phyloP scores from a whole-genome alignment of 2,113 vertebrate species.

The Nothobranchius furzeri region DNA sequence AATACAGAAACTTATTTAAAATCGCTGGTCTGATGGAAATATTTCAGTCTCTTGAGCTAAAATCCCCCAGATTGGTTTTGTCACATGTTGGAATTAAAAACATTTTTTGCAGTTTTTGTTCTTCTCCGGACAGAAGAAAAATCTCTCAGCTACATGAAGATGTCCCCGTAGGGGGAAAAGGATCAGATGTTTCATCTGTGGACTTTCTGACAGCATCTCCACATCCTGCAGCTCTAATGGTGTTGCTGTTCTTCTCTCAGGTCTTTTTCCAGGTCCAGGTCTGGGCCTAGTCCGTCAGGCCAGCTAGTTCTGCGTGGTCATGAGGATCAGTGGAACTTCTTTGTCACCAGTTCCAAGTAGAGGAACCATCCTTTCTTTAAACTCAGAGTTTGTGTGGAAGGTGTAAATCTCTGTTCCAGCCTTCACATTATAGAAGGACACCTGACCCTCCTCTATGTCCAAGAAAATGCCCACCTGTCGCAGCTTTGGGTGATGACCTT shows the following conservation, averaged over 20 bases:
- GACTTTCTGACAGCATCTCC: not conserved
- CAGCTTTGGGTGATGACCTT: conserved; percentile 53
- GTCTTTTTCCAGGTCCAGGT: not conserved
- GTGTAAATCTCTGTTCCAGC: conserved; percentile 70
- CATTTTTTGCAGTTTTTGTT: no score
- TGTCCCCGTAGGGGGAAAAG: no score
- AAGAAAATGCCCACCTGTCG: conserved; percentile 75
- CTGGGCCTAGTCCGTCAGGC: conserved; percentile 12
- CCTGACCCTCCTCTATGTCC: conserved; percentile 75
- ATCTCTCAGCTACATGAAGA: no score
- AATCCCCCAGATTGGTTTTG: no score
- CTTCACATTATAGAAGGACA: conserved; percentile 78
- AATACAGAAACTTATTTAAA: no score
- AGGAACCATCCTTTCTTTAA: conserved; percentile 71
- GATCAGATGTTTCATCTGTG: not conserved
- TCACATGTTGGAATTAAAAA: no score
- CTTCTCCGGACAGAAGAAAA: no score
- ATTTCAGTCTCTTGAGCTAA: no score
- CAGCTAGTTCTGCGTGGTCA: conserved; percentile 34
- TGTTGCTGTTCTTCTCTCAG: not conserved
- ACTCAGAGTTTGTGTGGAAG: conserved; percentile 32
- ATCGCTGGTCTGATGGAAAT: no score
- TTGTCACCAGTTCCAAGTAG: conserved; percentile 78
- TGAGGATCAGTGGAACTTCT: conserved; percentile 74
- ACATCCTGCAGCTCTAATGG: not conserved